Evolutionary conservation across 2,888 invertebrate genomes (phyloP), one percentile per base, ranked within the genome.

Genomic region (Dryobotodes eremita): DNA sequence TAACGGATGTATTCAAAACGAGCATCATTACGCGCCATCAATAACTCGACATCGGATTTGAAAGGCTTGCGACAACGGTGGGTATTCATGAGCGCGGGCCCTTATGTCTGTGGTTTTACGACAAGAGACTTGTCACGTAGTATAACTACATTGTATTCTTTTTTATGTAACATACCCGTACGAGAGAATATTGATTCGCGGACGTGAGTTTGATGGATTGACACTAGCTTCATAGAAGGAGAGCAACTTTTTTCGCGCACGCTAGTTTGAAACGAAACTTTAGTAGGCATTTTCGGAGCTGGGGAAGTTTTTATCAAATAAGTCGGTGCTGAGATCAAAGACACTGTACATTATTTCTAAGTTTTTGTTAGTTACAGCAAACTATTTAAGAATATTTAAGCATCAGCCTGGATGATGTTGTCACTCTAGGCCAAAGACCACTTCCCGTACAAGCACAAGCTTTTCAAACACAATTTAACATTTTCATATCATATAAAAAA

Each of bases 11-110:
- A 91, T 89, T 89, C 84, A 80, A 87, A 87, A 84, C 84, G 86
- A 87, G 88, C 88, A 88, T 91, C 91, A 92, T 92, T 92, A 92
- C 91, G 89, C 80, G 81, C 90, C 90, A 93, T 92, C 92, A 91
- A 93, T 93, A 92, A 89, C 90, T 88, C 88, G 83, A 83, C 88
- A 87, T 78, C 71, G 88, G 86, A 88, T 90, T 89, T 86, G 82
- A 88, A 89, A 89, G 87, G 84, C 89, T 89, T 88, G 83, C 85
- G 86, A 83, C 85, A 79, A 82, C 89, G 68, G 76, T 72, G 77
- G 71, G 79, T 84, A 82, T 86, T 86, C 80, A 81, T 77, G 83
- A 81, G 79, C 48, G 31, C 48, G 65, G 69, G 78, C 79, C 84
- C 87, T 84, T 91, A 90, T 91, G 91, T 90, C 88, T 90, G 89